phyloP scores from a whole-genome alignment of 2,797 vertebrate species.

The Numenius phaeopus region DNA sequence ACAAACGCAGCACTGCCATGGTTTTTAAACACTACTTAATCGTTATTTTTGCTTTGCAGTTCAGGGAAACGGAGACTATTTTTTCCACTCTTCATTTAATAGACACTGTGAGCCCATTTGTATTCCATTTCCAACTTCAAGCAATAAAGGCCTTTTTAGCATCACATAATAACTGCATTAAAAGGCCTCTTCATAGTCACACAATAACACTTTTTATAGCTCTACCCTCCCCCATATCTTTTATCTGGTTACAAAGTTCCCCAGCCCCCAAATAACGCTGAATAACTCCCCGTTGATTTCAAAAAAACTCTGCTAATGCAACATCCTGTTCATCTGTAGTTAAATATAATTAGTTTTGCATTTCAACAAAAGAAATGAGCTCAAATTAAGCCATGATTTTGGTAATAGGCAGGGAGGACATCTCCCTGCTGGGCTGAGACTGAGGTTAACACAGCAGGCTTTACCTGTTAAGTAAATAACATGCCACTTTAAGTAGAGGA shows the following conservation, averaged over 20 bases:
- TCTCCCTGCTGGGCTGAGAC: conserved; percentile 39
- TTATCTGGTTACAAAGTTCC: conserved; percentile 53
- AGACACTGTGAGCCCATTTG: conserved; percentile 55
- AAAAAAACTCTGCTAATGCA: conserved; percentile 60
- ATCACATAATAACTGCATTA: conserved; percentile 68
- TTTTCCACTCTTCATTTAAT: conserved; percentile 50
- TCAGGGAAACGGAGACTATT: conserved; percentile 4
- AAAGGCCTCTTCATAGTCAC: conserved; percentile 68
- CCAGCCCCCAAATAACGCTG: conserved; percentile 32
- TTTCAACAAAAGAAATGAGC: conserved; percentile 73
- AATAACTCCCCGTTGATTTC: conserved; percentile 69
- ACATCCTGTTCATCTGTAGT: conserved; percentile 62
- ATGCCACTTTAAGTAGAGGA: neutral
- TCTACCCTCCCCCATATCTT: conserved; percentile 33
- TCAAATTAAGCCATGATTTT: conserved; percentile 52
- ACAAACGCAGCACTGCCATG: neutral
- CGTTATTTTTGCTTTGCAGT: conserved; percentile 27
- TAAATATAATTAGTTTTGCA: conserved; percentile 73
- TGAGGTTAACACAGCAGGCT: conserved; percentile 27
- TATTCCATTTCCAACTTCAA: conserved; percentile 60
- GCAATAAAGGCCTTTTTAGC: conserved; percentile 72
- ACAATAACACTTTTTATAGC: conserved; percentile 70
- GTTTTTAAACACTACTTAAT: conserved; percentile 28
- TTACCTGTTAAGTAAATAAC: conserved; percentile 42
- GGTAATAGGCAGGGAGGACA: conserved; percentile 28